A percentile compares a stretch with the other conserved stretches of the same genome.
Conservation (phyloP, 1,140 invertebrate genomes). For the Drosophila carrolli region DNA sequence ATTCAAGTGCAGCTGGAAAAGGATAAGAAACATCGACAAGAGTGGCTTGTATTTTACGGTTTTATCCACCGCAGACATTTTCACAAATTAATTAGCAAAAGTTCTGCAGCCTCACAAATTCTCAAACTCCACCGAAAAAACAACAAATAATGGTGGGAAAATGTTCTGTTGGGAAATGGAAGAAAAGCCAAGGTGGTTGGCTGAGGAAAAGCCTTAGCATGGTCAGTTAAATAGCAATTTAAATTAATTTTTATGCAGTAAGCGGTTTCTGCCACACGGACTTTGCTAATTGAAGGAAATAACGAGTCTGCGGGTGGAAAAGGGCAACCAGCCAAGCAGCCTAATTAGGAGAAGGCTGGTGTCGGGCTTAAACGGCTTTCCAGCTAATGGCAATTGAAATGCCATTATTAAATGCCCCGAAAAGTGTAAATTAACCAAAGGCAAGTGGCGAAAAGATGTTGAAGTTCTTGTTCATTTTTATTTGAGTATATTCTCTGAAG, state of each 20-base stretch:
- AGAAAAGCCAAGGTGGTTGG: constrained; percentile 25
- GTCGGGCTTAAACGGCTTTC: constrained; percentile 21
- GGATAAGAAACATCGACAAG: constrained; percentile 14
- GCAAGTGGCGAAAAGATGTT: constrained; percentile 13
- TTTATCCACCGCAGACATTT: constrained; percentile 13
- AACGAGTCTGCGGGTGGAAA: constrained; percentile 41
- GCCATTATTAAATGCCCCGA: constrained; percentile 54
- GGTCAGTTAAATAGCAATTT: constrained; percentile 81
- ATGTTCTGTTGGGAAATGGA: constrained; percentile 9
- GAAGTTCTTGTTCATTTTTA: constrained; percentile 32
- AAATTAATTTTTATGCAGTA: constrained; percentile 78
- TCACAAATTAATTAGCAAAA: constrained; percentile 47
- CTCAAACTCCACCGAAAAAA: constrained; percentile 5
- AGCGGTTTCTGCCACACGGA: constrained; percentile 42
- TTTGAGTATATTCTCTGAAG: background rate
- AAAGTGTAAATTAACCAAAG: constrained; percentile 38
- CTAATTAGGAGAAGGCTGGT: constrained; percentile 48
- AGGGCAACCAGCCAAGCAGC: constrained; percentile 45
- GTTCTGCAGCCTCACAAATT: background rate
- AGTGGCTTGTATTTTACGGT: constrained; percentile 2
- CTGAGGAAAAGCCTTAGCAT: constrained; percentile 43
- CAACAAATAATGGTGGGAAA: constrained; percentile 14
- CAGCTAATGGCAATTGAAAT: constrained; percentile 65
- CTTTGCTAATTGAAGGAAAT: constrained; percentile 64
- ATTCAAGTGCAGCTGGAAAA: constrained; percentile 31